These are phyloP conservation scores for Porites evermanni DNA, from an alignment of 92 coral and sea anemone genomes.

Conservation along the genomic window DNA sequence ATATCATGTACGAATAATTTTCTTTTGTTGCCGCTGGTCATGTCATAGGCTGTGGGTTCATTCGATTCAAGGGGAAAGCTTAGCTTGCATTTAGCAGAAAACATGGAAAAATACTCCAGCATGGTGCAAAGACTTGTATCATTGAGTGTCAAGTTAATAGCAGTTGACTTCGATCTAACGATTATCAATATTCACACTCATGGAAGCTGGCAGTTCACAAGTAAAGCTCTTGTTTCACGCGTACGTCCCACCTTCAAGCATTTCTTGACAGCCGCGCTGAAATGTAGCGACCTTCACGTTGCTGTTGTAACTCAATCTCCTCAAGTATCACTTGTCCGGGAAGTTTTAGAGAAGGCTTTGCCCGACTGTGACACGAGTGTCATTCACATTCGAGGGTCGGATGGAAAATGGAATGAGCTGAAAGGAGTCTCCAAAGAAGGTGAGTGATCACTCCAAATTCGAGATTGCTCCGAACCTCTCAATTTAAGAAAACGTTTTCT, in stretches of 20 bases:
- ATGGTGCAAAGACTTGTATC: slow-evolving; percentile 76
- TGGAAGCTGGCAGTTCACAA: slow-evolving; percentile 94
- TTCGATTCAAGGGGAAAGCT: background rate
- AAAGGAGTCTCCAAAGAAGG: slow-evolving; percentile 92
- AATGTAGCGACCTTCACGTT: slow-evolving; percentile 68
- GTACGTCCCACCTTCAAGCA: slow-evolving; percentile 93
- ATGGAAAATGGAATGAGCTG: slow-evolving; percentile 85
- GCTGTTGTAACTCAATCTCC: slow-evolving; percentile 97
- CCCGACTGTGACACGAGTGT: slow-evolving; percentile 74
- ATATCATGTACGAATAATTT: too few species aligned
- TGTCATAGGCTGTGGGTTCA: too few species aligned
- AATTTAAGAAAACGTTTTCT: too few species aligned
- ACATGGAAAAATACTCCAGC: slow-evolving; percentile 81
- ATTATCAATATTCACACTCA: slow-evolving; percentile 90
- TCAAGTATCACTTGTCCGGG: slow-evolving; percentile 83
- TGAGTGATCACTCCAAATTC: slow-evolving; percentile 4
- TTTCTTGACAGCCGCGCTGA: slow-evolving; percentile 77
- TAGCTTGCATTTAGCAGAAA: background rate
- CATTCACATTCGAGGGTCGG: slow-evolving; percentile 87
- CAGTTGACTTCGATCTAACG: slow-evolving; percentile 95
- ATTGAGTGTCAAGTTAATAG: slow-evolving; percentile 85
- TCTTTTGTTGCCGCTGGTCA: too few species aligned
- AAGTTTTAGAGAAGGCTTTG: slow-evolving; percentile 78
- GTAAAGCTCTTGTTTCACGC: slow-evolving; percentile 77
- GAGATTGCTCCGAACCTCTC: background rate